Percentiles rank a stretch among this genome's conserved stretches.
These are phyloP conservation scores for Rallus limicola DNA, from an alignment of 2,113 vertebrate species.

Conservation along the genomic window DNA sequence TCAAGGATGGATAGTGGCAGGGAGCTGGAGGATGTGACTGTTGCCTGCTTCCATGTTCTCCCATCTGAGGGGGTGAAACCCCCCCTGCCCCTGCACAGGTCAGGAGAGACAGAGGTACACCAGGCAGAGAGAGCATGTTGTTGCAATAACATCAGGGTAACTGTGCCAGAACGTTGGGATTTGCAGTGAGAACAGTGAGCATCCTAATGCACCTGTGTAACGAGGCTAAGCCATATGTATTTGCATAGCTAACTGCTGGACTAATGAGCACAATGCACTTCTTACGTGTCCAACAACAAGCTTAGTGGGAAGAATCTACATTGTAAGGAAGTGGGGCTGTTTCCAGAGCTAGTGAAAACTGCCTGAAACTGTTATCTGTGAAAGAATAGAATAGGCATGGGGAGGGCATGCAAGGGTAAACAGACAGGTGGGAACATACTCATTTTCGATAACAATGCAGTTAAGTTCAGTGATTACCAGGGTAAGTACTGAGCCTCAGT, in stretches of 20 bases:
- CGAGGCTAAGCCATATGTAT: background rate
- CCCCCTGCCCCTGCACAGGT: background rate
- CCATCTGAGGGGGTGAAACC: background rate
- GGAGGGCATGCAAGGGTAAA: background rate
- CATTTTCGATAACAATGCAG: background rate
- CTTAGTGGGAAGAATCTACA: background rate
- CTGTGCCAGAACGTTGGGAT: background rate
- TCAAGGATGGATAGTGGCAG: background rate
- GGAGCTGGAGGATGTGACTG: background rate
- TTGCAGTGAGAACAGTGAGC: background rate
- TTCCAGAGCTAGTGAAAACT: background rate
- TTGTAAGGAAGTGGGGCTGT: background rate
- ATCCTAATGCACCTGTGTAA: background rate
- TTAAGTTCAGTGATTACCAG: background rate
- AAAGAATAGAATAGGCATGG: background rate
- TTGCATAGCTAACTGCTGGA: background rate
- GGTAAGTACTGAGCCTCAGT: background rate
- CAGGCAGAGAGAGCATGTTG: background rate
- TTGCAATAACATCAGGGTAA: background rate
- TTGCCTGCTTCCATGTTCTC: background rate
- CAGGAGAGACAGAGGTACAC: background rate
- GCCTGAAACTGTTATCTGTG: background rate
- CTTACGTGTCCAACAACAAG: background rate
- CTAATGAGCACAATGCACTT: background rate
- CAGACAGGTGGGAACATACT: background rate